These are phyloP conservation scores for Carterocephalus palaemon DNA, from an alignment of 2,888 invertebrate genomes.

Conservation along the genomic window DNA sequence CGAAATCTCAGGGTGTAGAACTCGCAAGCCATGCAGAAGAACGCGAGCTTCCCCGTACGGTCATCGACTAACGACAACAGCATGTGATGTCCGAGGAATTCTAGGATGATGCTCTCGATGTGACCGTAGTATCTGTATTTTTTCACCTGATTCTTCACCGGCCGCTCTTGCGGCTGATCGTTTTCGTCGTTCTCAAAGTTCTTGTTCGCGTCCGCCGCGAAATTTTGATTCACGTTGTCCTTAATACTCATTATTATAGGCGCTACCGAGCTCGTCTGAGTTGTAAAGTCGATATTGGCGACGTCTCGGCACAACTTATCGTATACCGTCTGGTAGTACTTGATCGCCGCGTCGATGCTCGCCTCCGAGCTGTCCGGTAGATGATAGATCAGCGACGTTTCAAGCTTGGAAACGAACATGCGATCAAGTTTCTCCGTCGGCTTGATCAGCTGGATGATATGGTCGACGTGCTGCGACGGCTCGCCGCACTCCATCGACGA, in stretches of 20 bases:
- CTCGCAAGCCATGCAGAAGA: conserved; percentile 72
- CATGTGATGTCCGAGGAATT: conserved; percentile 61
- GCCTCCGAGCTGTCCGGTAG: conserved; percentile 69
- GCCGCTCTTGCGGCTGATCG: conserved; percentile 57
- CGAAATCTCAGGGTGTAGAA: conserved; percentile 70
- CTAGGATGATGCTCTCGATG: conserved; percentile 60
- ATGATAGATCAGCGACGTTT: conserved; percentile 52
- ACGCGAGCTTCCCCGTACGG: conserved; percentile 68
- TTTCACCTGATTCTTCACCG: conserved; percentile 56
- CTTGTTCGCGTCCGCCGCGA: conserved; percentile 63
- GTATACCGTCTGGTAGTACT: conserved; percentile 57
- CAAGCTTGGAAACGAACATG: conserved; percentile 54
- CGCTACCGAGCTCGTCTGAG: conserved; percentile 63
- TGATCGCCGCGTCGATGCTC: conserved; percentile 59
- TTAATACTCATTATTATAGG: conserved; percentile 74
- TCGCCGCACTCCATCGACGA: conserved; percentile 64
- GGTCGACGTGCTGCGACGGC: conserved; percentile 49
- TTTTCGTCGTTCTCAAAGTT: conserved; percentile 66
- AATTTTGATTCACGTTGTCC: conserved; percentile 72
- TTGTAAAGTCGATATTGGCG: conserved; percentile 53
- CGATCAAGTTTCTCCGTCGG: conserved; percentile 58
- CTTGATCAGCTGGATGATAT: conserved; percentile 50
- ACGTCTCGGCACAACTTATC: conserved; percentile 60
- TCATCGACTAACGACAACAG: conserved; percentile 64
- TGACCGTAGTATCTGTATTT: conserved; percentile 71